Conservation (phyloP, 2,888 invertebrate species). For the Ctena decussata region DNA sequence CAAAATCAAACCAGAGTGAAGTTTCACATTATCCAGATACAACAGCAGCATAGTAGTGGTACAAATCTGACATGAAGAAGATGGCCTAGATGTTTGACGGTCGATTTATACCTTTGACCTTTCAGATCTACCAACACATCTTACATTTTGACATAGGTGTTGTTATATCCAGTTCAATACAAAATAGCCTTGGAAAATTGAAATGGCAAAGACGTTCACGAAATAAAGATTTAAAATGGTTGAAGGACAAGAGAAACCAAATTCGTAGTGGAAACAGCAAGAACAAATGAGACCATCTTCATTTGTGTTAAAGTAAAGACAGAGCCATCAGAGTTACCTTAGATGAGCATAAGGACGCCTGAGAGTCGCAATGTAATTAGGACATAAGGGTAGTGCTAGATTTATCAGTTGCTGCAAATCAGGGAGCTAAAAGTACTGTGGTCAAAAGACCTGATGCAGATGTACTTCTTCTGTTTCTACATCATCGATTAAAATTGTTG, state of each 20-base stretch:
- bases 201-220: neutral
- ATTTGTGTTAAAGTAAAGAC: neutral
- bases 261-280: neutral
- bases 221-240: neutral
- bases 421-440: neutral
- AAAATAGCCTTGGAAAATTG: neutral
- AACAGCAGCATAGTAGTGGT: neutral
- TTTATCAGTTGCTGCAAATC: neutral
- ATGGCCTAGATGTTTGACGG: neutral
- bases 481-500: constrained; percentile 19
- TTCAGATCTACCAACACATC: neutral
- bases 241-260: neutral
- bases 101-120: neutral
- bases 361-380: constrained; percentile 6
- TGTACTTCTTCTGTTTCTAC: constrained; percentile 12
- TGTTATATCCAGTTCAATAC: neutral
- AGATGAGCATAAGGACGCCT: neutral
- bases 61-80: neutral
- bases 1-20: neutral
- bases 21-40: neutral
- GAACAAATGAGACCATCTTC: neutral
- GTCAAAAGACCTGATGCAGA: constrained; percentile 33
- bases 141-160: neutral
- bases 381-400: constrained; percentile 26
- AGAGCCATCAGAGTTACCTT: neutral